Conservation (phyloP, 2,888 invertebrate genomes). For the Cephus pygmeus region DNA sequence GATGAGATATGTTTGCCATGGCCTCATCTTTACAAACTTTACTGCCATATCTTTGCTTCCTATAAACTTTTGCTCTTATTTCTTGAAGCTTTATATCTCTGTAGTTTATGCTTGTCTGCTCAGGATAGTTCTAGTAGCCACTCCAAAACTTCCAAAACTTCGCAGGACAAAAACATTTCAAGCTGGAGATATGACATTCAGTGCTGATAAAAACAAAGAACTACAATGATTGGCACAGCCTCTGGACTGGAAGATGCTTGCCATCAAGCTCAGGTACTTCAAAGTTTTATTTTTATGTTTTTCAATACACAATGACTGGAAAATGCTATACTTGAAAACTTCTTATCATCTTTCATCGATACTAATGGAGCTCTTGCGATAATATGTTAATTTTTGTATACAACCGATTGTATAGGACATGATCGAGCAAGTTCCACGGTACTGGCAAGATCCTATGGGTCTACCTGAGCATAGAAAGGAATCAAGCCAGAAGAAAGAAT, state of each 20-base stretch:
- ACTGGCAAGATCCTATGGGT: slow-evolving; percentile 41
- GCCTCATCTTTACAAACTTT: slow-evolving; percentile 26
- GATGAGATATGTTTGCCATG: slow-evolving; percentile 36
- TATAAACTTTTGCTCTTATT: too few species aligned
- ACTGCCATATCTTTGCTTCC: too few species aligned
- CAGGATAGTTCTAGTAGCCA: slow-evolving; percentile 1
- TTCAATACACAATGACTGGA: not conserved
- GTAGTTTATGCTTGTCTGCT: too few species aligned
- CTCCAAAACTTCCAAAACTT: slow-evolving; percentile 13
- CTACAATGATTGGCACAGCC: slow-evolving; percentile 62
- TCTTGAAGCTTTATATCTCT: too few species aligned
- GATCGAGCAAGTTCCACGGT: slow-evolving; percentile 54
- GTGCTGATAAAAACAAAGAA: slow-evolving; percentile 42
- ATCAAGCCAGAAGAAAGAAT: slow-evolving; percentile 50
- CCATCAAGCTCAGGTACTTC: slow-evolving; percentile 59
- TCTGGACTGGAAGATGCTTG: slow-evolving; percentile 62
- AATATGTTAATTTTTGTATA: not conserved
- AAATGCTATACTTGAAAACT: too few species aligned
- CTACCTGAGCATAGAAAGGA: not conserved
- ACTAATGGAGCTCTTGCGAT: not conserved
- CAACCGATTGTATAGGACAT: slow-evolving; percentile 41
- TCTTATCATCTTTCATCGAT: too few species aligned
- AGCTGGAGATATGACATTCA: slow-evolving; percentile 55
- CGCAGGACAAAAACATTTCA: slow-evolving; percentile 1
- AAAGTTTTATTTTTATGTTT: not conserved